phyloP scores from a whole-genome alignment of 1,140 invertebrate species.

The Pygmarrhopalites habei region DNA sequence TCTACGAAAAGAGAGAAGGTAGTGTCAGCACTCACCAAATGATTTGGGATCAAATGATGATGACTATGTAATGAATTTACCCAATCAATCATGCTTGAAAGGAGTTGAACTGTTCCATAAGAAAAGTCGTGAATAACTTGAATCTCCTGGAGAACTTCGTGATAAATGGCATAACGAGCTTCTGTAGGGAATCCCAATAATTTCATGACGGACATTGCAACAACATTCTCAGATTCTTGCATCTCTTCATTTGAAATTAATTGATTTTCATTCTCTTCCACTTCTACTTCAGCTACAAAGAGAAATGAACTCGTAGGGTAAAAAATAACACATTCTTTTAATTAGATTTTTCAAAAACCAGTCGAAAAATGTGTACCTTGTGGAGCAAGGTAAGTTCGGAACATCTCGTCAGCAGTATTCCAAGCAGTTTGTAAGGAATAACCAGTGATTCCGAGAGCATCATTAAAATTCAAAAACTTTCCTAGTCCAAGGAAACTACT shows the following conservation, averaged over 20 bases:
- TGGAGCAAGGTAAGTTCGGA: not conserved
- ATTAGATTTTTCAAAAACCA: no score
- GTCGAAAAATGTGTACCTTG: not conserved
- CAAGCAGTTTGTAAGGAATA: not conserved
- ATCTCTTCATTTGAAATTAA: not conserved
- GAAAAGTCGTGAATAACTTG: slow-evolving; percentile 8
- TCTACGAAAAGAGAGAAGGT: no score
- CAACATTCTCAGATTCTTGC: not conserved
- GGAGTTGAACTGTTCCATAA: not conserved
- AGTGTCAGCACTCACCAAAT: no score
- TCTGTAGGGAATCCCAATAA: not conserved
- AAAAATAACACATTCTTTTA: no score
- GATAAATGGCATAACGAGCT: slow-evolving; percentile 3
- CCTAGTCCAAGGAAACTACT: not conserved
- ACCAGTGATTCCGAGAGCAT: not conserved
- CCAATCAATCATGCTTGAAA: not conserved
- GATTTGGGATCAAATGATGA: no score
- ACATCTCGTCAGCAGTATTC: slow-evolving; percentile 6
- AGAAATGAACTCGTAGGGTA: no score
- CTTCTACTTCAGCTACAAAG: no score
- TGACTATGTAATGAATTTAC: no score
- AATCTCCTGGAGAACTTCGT: slow-evolving; percentile 6
- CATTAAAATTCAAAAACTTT: not conserved
- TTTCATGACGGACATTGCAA: not conserved
- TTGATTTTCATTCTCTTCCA: no score